These are phyloP conservation scores for Megaustenia siamemsis DNA, from an alignment of 2,888 invertebrate species.

Conservation along the genomic window DNA sequence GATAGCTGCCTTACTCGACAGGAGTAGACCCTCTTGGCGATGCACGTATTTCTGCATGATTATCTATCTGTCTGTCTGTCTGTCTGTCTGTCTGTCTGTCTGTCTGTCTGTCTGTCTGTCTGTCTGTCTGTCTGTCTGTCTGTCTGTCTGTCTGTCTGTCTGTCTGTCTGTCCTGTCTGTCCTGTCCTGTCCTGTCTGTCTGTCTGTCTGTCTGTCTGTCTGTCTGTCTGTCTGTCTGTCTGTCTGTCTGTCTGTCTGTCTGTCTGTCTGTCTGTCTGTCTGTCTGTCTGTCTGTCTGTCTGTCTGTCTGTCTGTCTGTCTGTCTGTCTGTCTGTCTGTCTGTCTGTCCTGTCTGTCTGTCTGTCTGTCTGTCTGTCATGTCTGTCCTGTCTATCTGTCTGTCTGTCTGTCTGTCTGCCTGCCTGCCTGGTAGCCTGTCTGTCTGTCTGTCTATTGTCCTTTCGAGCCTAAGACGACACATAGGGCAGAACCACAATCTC, in stretches of 20 bases:
- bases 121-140: slow-evolving; percentile 14
- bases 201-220: slow-evolving; percentile 31
- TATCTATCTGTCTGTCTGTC: slow-evolving; percentile 16
- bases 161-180: not conserved
- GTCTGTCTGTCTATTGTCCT: not conserved
- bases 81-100: slow-evolving; percentile 27
- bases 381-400: not conserved
- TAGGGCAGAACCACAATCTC: no score
- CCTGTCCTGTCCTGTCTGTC: not conserved
- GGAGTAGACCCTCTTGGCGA: no score
- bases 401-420: not conserved
- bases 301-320: slow-evolving; percentile 27
- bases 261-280: slow-evolving; percentile 21
- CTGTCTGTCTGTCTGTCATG: slow-evolving; percentile 20
- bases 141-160: slow-evolving; percentile 18
- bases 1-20: no score
- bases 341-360: slow-evolving; percentile 17
- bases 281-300: slow-evolving; percentile 21
- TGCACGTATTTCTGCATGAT: no score
- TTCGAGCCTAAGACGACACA: no score
- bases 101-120: slow-evolving; percentile 21
- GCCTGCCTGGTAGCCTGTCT: not conserved
- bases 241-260: slow-evolving; percentile 21
- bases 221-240: slow-evolving; percentile 23
- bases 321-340: slow-evolving; percentile 27